These are phyloP conservation scores for Oscheius sp. DNA, from an alignment of 1,140 invertebrate genomes.

Conservation along the genomic window DNA sequence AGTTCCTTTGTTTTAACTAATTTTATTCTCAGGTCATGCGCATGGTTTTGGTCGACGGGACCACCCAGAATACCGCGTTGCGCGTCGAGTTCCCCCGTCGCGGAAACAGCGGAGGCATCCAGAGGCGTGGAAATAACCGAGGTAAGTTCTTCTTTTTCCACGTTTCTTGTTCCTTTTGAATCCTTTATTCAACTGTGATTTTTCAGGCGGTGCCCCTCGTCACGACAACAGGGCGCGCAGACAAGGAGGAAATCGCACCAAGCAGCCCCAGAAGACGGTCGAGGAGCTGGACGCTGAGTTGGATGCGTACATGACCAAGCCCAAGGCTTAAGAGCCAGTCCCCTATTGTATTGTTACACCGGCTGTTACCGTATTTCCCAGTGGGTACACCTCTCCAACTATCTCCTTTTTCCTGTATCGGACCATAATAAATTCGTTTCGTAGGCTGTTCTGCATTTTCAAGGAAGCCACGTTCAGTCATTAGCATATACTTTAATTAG, in stretches of 20 bases:
- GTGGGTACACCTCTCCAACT: no score
- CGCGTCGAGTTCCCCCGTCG: neutral
- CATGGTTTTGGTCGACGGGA: conserved; percentile 17
- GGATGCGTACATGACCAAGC: conserved; percentile 36
- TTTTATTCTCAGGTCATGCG: neutral
- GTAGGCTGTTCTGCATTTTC: no score
- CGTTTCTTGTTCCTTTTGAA: no score
- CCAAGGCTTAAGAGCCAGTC: neutral
- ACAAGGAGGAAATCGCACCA: conserved; percentile 1
- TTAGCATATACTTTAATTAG: no score
- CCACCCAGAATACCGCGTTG: neutral
- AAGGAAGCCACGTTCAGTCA: no score
- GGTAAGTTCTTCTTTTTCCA: neutral
- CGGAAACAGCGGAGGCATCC: conserved; percentile 1
- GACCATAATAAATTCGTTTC: no score
- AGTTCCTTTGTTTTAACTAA: conserved; percentile 16
- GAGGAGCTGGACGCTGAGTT: conserved; percentile 38
- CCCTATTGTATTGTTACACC: neutral
- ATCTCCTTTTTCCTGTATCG: no score
- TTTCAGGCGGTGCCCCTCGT: neutral
- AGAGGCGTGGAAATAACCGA: neutral
- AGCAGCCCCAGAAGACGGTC: conserved; percentile 24
- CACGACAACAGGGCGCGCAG: neutral
- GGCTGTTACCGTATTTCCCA: no score
- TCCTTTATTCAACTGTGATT: neutral